A percentile compares a stretch with the other conserved stretches of the same genome.
Evolutionary conservation across 2,888 invertebrate species (phyloP).

Genomic region (Acronicta psi): DNA sequence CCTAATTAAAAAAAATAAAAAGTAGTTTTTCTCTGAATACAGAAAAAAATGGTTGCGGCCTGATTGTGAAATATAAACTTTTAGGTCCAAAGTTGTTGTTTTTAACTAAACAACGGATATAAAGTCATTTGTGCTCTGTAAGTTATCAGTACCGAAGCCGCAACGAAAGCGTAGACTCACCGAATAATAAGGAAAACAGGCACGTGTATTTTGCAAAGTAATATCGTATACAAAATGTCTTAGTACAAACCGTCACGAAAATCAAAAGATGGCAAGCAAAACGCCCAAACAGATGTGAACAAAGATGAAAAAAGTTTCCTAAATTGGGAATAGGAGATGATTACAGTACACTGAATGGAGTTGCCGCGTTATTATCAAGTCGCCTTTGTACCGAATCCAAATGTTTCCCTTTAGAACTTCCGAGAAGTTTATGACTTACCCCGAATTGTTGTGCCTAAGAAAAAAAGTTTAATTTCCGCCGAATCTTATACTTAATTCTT

Average conservation of each 20-base stretch:
- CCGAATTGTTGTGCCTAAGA: conserved; percentile 68
- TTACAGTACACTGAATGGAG: conserved; percentile 86
- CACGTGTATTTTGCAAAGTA: conserved; percentile 10
- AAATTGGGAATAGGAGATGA: conserved; percentile 85
- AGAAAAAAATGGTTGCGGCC: too few relatives aligned
- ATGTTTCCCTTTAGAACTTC: conserved; percentile 80
- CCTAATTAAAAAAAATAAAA: too few relatives aligned
- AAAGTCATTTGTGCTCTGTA: too few relatives aligned
- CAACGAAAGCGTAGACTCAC: not conserved
- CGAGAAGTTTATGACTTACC: conserved; percentile 73
- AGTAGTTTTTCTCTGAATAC: too few relatives aligned
- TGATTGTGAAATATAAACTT: too few relatives aligned
- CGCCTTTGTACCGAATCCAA: conserved; percentile 82
- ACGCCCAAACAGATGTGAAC: conserved; percentile 84
- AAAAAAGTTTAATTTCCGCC: conserved; percentile 77
- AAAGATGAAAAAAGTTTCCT: conserved; percentile 87
- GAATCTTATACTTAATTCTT: conserved; percentile 76
- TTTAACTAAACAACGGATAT: too few relatives aligned
- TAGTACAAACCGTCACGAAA: conserved; percentile 60
- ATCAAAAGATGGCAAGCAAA: conserved; percentile 75
- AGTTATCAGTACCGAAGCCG: too few relatives aligned
- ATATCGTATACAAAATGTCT: conserved; percentile 42
- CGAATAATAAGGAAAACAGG: conserved; percentile 1
- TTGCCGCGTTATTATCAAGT: conserved; percentile 85
- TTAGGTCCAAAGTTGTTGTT: too few relatives aligned